These are phyloP conservation scores for Rhaphigaster nebulosa DNA, from an alignment of 2,888 invertebrate species.

Conservation along the genomic window DNA sequence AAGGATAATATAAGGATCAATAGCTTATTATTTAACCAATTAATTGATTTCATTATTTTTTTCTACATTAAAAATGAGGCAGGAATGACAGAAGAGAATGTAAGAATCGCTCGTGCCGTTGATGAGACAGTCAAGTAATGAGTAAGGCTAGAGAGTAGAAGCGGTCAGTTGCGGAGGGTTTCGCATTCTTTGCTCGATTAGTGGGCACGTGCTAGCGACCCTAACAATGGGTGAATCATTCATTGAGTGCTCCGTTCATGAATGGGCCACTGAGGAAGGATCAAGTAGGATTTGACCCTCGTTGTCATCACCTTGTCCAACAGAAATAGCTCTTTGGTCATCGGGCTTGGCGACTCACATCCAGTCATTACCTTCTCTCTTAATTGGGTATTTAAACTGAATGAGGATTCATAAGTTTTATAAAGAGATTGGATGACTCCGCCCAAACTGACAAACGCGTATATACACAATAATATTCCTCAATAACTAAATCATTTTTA, in stretches of 20 bases:
- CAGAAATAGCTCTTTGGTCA: constrained; percentile 51
- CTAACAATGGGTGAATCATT: constrained; percentile 54
- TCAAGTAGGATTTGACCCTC: constrained; percentile 58
- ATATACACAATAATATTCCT: too few relatives aligned
- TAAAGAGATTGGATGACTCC: not conserved
- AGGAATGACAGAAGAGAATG: too few relatives aligned
- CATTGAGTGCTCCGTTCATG: constrained; percentile 48
- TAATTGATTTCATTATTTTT: too few relatives aligned
- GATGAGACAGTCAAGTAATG: constrained; percentile 29
- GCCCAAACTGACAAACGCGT: not conserved
- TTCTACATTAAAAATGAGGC: too few relatives aligned
- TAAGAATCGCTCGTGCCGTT: not conserved
- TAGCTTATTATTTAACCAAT: too few relatives aligned
- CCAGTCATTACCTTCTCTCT: not conserved
- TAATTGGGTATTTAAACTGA: constrained; percentile 21
- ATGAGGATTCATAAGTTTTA: constrained; percentile 28
- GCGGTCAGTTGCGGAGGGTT: constrained; percentile 9
- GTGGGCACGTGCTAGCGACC: constrained; percentile 51
- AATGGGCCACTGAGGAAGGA: constrained; percentile 32
- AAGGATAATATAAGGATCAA: too few relatives aligned
- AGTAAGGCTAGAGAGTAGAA: constrained; percentile 6
- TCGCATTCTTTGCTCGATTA: constrained; percentile 51
- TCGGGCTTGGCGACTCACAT: not conserved
- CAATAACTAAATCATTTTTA: too few relatives aligned
- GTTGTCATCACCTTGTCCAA: constrained; percentile 47